Base-by-base conservation (phyloP, 2,797 vertebrate species). In the Sandelia bainsii region DNA sequence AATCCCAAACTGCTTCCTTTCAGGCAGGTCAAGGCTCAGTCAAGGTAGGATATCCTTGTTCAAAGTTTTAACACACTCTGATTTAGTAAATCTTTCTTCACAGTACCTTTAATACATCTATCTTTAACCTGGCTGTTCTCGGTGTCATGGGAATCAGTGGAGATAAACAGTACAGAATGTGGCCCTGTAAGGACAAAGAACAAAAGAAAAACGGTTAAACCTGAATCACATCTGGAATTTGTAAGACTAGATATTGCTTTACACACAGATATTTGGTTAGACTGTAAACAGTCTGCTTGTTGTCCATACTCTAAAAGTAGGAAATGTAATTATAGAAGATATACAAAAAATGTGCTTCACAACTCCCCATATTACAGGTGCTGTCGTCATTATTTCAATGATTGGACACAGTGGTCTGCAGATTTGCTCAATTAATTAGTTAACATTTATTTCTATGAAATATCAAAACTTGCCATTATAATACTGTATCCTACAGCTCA, bases 1-100 rank as follows among this genome's bases (percentile, higher is more conserved):
- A 63, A 75, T 75, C 70, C 60, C 32, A 54, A 49, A 48, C 59
- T 69, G 49, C 53, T 69, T 29, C 13, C 62, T 62, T 59, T 72
- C 66, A 73, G 48, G 14, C 32, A 53, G 29, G 8, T 20, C 9
- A 46, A 58, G 27, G 7, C 23, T 66, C 1, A 22, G 37, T 69
- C 52, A 3, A 68, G 23, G 27, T 11, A 25, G 6, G 54, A 58
- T 59, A 8, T 50, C 44, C 27, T 22, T 51, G 53, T 75, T 82
- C 23, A 58, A 64, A 72, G 40, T 67, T 68, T 72, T 69, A 40
- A 22, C 57, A 16, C 17, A 23, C n/a, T 49, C 16, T 19, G 40
- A 52, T 78, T 58, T 13, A 37, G 29, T 51, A 27, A 42, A 25
- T 59, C 48, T 61, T 64, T 67, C 63, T 58, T 59, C n/a, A 67